phyloP scores from a whole-genome alignment of 2,888 invertebrate species.

The Dusona sp. region DNA sequence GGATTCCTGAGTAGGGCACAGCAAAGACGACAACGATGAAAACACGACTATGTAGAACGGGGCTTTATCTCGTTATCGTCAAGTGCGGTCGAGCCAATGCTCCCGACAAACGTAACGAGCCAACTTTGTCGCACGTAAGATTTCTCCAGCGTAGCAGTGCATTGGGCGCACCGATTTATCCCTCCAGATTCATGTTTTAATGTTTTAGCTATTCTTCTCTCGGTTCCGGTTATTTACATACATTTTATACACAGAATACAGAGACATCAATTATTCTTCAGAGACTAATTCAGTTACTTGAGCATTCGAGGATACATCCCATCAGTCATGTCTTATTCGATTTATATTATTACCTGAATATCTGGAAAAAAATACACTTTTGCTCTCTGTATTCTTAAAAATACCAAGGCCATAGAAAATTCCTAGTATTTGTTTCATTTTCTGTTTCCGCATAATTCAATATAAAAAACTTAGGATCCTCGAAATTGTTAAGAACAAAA shows the following conservation, averaged over 20 bases:
- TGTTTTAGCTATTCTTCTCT: slow-evolving; percentile 24
- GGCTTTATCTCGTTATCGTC: slow-evolving; percentile 76
- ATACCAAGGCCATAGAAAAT: not conserved
- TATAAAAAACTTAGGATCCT: not conserved
- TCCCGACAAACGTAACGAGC: slow-evolving; percentile 75
- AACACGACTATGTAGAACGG: slow-evolving; percentile 53
- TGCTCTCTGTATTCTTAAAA: too few species aligned
- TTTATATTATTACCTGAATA: not conserved
- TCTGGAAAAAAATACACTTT: not conserved
- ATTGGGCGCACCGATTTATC: slow-evolving; percentile 50
- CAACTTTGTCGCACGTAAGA: slow-evolving; percentile 70
- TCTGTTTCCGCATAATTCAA: not conserved
- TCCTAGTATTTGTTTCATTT: not conserved
- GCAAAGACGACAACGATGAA: slow-evolving; percentile 69
- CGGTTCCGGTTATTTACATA: not conserved
- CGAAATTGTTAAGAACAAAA: too few species aligned
- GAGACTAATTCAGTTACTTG: not conserved
- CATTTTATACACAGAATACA: slow-evolving; percentile 15
- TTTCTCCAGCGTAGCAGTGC: slow-evolving; percentile 52
- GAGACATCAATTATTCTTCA: too few species aligned
- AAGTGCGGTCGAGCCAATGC: slow-evolving; percentile 70
- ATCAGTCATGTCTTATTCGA: not conserved
- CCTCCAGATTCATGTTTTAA: slow-evolving; percentile 57
- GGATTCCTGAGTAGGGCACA: slow-evolving; percentile 65
- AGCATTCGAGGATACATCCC: not conserved